Evolutionary conservation across 92 coral and sea anemone genomes (phyloP).

Genomic region (Ricordea florida): DNA sequence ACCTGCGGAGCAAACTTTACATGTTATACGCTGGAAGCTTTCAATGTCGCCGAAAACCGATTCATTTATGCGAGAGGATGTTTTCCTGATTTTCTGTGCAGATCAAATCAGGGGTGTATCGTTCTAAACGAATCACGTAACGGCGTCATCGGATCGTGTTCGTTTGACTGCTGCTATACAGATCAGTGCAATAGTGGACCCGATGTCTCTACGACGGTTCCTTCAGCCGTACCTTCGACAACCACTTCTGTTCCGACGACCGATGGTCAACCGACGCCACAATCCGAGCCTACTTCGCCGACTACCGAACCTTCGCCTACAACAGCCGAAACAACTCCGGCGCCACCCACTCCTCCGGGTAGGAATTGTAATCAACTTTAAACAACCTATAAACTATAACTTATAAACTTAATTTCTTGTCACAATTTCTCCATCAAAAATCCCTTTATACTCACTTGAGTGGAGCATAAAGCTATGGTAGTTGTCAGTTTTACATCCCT

Average conservation of each 20-base stretch:
- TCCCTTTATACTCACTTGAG: too few relatives aligned
- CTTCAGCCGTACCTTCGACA: background rate
- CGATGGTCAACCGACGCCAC: background rate
- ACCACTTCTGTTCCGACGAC: background rate
- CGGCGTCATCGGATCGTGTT: constrained; percentile 7
- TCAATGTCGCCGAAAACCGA: background rate
- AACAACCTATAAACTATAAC: too few relatives aligned
- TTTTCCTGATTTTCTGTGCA: constrained; percentile 17
- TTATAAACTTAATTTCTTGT: too few relatives aligned
- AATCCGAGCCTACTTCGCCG: too few relatives aligned
- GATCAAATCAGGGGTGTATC: background rate
- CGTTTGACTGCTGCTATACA: constrained; percentile 5
- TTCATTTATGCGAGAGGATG: constrained; percentile 2
- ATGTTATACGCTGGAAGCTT: constrained; percentile 22
- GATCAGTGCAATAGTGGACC: background rate
- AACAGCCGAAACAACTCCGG: too few relatives aligned
- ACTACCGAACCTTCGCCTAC: too few relatives aligned
- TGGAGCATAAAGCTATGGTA: too few relatives aligned
- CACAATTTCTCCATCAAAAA: too few relatives aligned
- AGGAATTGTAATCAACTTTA: too few relatives aligned
- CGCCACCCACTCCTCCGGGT: background rate
- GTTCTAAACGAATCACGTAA: background rate
- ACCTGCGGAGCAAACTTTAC: constrained; percentile 1
- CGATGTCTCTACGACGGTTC: background rate
- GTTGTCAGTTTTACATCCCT: too few relatives aligned